These are phyloP conservation scores for Oophaga sylvatica DNA, from an alignment of 2,797 vertebrate genomes.

Conservation along the genomic window DNA sequence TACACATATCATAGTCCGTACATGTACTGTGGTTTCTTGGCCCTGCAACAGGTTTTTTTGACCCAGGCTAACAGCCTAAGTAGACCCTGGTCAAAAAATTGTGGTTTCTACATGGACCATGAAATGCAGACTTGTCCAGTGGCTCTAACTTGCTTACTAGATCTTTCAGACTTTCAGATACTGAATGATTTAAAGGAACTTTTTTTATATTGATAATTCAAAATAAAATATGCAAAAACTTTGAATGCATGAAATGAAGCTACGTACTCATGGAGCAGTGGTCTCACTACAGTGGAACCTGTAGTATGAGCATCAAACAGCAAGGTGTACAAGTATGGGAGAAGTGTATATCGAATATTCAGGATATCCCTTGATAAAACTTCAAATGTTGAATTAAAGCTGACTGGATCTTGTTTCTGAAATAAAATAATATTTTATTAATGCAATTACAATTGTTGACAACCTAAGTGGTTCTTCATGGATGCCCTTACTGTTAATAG, in stretches of 20 bases:
- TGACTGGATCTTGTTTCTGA: slow-evolving; percentile 89
- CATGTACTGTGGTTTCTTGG: too few species aligned
- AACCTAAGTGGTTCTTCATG: neutral
- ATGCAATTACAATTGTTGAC: neutral
- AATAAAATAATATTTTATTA: slow-evolving; percentile 40
- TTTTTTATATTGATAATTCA: too few species aligned
- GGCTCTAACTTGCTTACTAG: too few species aligned
- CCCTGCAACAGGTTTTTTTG: too few species aligned
- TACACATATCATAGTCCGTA: too few species aligned
- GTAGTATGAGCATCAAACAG: slow-evolving; percentile 82
- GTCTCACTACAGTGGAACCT: slow-evolving; percentile 86
- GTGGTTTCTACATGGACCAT: too few species aligned
- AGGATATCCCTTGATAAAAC: slow-evolving; percentile 74
- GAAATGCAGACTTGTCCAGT: too few species aligned
- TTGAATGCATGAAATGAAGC: neutral
- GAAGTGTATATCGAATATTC: slow-evolving; percentile 84
- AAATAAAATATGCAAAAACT: neutral
- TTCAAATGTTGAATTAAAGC: slow-evolving; percentile 77
- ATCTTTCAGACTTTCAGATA: too few species aligned
- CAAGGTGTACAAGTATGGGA: slow-evolving; percentile 90
- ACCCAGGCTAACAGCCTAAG: too few species aligned
- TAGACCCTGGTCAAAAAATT: too few species aligned
- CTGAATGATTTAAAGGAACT: too few species aligned
- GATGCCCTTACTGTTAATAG: neutral
- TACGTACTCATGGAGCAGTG: slow-evolving; percentile 89